Percentiles rank a stretch among this genome's conserved stretches.
phyloP scores from a whole-genome alignment of 1,140 invertebrate species.

The Spodoptera frugiperda region DNA sequence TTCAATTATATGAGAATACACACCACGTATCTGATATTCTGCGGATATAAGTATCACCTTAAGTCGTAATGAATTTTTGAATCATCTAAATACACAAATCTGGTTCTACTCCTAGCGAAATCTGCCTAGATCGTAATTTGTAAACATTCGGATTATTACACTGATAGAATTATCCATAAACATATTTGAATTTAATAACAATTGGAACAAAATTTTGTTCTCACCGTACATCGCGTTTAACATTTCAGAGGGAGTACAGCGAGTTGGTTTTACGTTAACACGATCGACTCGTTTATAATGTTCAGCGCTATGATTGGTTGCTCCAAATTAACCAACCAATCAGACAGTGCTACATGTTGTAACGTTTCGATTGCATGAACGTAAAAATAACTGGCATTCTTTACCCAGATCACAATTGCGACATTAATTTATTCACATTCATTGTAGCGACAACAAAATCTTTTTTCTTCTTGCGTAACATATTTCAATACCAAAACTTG shows the following conservation, averaged over 20 bases:
- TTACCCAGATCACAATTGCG: too few relatives aligned
- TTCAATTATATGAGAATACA: neutral
- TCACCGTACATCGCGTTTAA: slow-evolving; percentile 17
- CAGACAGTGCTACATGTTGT: too few relatives aligned
- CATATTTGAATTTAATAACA: neutral
- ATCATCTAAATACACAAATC: too few relatives aligned
- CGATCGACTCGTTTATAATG: too few relatives aligned
- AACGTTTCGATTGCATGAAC: too few relatives aligned
- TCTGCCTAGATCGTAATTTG: neutral
- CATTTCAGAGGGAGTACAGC: neutral
- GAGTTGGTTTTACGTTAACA: too few relatives aligned
- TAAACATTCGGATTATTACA: too few relatives aligned
- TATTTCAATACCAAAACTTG: slow-evolving; percentile 19
- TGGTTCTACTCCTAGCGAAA: neutral
- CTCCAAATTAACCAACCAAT: too few relatives aligned
- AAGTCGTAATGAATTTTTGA: too few relatives aligned
- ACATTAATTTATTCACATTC: neutral
- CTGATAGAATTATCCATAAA: slow-evolving; percentile 1
- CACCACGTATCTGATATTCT: neutral
- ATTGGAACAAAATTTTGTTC: slow-evolving; percentile 1
- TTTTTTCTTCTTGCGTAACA: neutral
- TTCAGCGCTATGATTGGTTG: too few relatives aligned
- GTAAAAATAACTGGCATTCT: too few relatives aligned
- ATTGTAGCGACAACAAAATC: slow-evolving; percentile 4
- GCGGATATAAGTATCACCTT: neutral